Evolutionary conservation across 2,888 invertebrate species (phyloP).

Genomic region (Plebejus melissa): DNA sequence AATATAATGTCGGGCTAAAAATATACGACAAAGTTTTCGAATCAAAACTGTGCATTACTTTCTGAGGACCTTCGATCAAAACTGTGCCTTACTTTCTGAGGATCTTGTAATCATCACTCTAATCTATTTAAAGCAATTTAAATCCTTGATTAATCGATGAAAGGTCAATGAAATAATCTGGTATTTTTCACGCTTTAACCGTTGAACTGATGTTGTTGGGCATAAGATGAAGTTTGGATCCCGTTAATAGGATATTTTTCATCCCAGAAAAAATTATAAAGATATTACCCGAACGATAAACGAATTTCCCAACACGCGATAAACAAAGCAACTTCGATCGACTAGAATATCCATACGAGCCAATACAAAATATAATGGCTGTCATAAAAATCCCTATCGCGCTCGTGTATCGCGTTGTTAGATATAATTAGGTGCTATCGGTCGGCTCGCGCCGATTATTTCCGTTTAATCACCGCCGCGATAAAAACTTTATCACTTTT

Average conservation of each 20-base stretch:
- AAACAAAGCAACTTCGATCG: background rate
- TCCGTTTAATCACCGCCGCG: constrained; percentile 22
- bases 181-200: too few species aligned
- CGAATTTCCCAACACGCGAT: background rate
- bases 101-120: too few species aligned
- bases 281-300: background rate
- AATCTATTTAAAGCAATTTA: too few species aligned
- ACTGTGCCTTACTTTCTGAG: too few species aligned
- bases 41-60: too few species aligned
- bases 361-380: constrained; percentile 13
- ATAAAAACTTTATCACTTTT: constrained; percentile 28
- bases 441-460: background rate
- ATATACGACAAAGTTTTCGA: too few species aligned
- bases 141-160: too few species aligned
- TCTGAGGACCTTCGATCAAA: too few species aligned
- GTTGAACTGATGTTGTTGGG: too few species aligned
- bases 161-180: too few species aligned
- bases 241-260: background rate
- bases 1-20: too few species aligned
- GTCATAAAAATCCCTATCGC: constrained; percentile 9
- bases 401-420: constrained; percentile 10
- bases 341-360: background rate
- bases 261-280: background rate
- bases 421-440: constrained; percentile 13
- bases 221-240: background rate